Evolutionary conservation across 30 jellyfish, hydroid and myxozoan species (phyloP).

Genomic region (Clytia hemisphaerica): DNA sequence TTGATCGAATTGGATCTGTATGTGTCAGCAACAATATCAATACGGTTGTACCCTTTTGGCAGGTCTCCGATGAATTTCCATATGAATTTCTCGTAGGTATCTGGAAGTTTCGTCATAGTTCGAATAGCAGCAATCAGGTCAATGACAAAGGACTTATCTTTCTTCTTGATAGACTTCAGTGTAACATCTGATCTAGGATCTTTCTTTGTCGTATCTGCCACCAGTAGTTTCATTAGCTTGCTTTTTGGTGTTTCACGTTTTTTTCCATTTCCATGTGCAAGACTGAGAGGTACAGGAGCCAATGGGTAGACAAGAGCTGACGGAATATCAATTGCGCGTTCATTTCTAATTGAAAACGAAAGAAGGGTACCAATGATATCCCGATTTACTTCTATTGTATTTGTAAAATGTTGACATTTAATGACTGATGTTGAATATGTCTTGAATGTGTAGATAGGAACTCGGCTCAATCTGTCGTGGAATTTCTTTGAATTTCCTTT

Average conservation of each 20-base stretch:
- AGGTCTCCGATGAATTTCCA: constrained; percentile 7
- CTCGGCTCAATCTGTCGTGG: no score
- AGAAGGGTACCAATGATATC: neutral
- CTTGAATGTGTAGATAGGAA: no score
- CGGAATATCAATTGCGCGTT: neutral
- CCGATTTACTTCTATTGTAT: neutral
- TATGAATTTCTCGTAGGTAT: constrained; percentile 29
- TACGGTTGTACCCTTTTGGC: constrained; percentile 33
- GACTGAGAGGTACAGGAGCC: neutral
- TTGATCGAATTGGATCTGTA: constrained; percentile 29
- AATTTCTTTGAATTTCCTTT: no score
- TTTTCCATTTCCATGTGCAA: neutral
- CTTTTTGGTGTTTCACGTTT: neutral
- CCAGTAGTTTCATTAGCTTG: neutral
- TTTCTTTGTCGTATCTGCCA: neutral
- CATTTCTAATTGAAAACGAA: neutral
- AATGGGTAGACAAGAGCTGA: neutral
- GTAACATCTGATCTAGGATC: neutral
- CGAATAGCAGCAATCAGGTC: constrained; percentile 52
- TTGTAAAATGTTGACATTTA: neutral
- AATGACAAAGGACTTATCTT: constrained; percentile 5
- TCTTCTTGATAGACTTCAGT: neutral
- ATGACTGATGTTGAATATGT: no score
- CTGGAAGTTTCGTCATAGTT: constrained; percentile 30
- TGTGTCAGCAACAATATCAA: constrained; percentile 51